Evolutionary conservation across 2,888 invertebrate species (phyloP).

Genomic region (Byasa hedistus): DNA sequence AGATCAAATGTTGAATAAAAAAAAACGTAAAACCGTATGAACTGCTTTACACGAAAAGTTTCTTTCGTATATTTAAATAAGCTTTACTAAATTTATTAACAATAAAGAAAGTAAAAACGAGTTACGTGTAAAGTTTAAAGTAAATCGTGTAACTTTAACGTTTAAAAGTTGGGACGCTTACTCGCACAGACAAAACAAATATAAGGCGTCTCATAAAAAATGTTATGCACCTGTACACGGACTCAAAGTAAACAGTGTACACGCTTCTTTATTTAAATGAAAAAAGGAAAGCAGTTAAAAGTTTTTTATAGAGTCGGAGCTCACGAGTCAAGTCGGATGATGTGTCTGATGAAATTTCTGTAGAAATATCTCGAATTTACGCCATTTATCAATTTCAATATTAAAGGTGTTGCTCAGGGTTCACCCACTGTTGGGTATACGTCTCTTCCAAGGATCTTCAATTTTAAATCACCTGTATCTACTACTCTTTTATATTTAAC

Average conservation of each 20-base stretch:
- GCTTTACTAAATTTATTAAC: constrained; percentile 27
- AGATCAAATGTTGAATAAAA: too few species aligned
- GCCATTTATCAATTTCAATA: too few species aligned
- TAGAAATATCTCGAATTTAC: too few species aligned
- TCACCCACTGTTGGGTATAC: too few species aligned
- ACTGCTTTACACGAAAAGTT: neutral
- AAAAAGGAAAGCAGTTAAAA: neutral
- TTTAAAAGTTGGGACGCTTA: constrained; percentile 9
- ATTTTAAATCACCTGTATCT: too few species aligned
- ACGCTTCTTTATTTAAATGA: constrained; percentile 21
- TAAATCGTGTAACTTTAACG: constrained; percentile 29
- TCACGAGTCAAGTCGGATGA: too few species aligned
- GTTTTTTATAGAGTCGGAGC: neutral
- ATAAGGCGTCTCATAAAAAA: constrained; percentile 30
- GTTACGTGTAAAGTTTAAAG: constrained; percentile 31
- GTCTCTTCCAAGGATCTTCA: too few species aligned
- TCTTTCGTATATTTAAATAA: constrained; percentile 4
- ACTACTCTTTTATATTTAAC: too few species aligned
- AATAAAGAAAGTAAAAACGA: constrained; percentile 22
- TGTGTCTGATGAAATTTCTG: too few species aligned
- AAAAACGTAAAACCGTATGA: too few species aligned
- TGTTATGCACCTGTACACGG: constrained; percentile 31
- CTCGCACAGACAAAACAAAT: constrained; percentile 32
- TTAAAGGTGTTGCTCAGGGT: too few species aligned
- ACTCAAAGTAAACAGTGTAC: constrained; percentile 21